Base-by-base conservation (phyloP, 2,797 vertebrate species). In the Xenopus petersii region DNA sequence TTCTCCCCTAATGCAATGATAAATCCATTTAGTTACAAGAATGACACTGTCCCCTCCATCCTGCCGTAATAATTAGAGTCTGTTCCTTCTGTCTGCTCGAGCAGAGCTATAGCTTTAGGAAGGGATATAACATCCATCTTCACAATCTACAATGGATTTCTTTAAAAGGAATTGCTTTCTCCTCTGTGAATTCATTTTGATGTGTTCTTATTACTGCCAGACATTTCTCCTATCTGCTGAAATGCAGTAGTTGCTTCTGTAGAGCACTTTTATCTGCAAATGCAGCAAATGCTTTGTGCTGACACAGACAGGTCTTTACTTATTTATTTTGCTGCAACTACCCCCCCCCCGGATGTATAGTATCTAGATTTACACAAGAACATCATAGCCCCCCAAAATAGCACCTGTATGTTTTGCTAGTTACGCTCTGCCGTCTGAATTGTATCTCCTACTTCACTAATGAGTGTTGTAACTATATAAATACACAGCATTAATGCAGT, bases 191-290 rank as follows among this genome's bases (percentile, higher is more conserved):
- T 56, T 16, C 15, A 56, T n/a, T 56, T 56, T 17, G n/a, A 56
- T 56, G 13, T 7, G n/a, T 16, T 8, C 54, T 17, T 17, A 56
- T 56, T 56, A 17, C 54, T 56, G 54, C 54, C 54, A 56, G n/a
- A 56, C 54, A 56, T 56, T 16, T 51, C 15, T 51, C 49, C 49
- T 51, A 51, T 51, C 54, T 17, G 7, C 54, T 4, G 13, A 56
- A 15, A 56, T 56, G 54, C 54, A 56, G 54, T 56, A 56, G 54
- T 56, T 56, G 13, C 54, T 56, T 56, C 54, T 56, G 13, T 56
- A 56, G 54, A 8, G 54, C n/a, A 56, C 54, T 16, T 56, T 56
- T 56, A 56, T 56, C 54, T 56, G 54, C 54, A 56, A 56, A 56
- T 56, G n/a, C 54, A 56, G 54, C 54, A 56, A 16, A 16, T 56